A percentile compares a stretch with the other conserved stretches of the same genome.
These are phyloP conservation scores for Caenorhabditis virilis DNA, from an alignment of 2,888 invertebrate genomes.

Conservation along the genomic window DNA sequence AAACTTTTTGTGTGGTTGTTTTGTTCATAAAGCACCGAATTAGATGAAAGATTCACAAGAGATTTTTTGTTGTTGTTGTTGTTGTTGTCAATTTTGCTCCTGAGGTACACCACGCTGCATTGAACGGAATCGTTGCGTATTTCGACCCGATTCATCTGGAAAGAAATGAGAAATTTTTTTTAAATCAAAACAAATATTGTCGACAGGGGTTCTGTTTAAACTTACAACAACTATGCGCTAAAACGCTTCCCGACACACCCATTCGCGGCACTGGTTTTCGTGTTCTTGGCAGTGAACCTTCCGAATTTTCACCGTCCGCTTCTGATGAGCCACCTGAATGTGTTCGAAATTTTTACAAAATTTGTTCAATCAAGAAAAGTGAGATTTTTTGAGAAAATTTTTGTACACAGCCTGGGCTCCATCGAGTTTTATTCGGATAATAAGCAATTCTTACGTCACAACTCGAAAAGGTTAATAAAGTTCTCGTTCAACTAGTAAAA, in stretches of 20 bases:
- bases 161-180: background rate
- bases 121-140: slow-evolving; percentile 31
- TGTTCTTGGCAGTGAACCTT: slow-evolving; percentile 35
- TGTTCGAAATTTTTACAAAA: background rate
- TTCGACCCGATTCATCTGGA: slow-evolving; percentile 30
- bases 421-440: no score
- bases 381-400: no score
- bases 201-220: background rate
- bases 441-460: no score
- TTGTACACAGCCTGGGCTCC: no score
- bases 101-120: slow-evolving; percentile 28
- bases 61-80: background rate
- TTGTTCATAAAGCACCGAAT: background rate
- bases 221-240: slow-evolving; percentile 42
- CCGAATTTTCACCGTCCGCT: slow-evolving; percentile 50
- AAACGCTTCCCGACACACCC: slow-evolving; percentile 49
- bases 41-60: background rate
- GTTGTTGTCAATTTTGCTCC: slow-evolving; percentile 25
- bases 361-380: background rate
- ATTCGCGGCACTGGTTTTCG: slow-evolving; percentile 44
- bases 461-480: no score
- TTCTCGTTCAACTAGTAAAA: no score
- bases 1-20: background rate
- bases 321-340: slow-evolving; percentile 38
- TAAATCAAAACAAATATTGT: background rate